Conservation (phyloP, 2,797 vertebrate genomes). For the Staurois parvus region DNA sequence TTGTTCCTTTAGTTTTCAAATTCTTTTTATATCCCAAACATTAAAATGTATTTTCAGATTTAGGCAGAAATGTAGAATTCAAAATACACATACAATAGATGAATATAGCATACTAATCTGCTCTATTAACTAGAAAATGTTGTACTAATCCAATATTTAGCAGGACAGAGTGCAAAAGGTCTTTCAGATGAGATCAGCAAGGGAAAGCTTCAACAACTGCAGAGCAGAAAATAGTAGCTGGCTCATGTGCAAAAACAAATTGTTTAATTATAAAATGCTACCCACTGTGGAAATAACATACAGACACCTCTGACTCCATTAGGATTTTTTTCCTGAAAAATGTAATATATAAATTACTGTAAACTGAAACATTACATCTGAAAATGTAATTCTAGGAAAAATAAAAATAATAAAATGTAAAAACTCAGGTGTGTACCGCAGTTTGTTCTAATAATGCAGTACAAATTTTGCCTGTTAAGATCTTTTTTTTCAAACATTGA, state of each 20-base stretch:
- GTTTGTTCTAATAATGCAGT: constrained; percentile 43
- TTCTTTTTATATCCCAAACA: background rate
- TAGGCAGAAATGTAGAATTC: background rate
- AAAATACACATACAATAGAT: constrained; percentile 6
- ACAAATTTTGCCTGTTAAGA: constrained; percentile 51
- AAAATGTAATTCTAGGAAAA: background rate
- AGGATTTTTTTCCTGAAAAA: constrained; percentile 45
- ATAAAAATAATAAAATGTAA: background rate
- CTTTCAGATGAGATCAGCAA: constrained; percentile 27
- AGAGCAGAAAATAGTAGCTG: constrained; percentile 35
- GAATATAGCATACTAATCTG: constrained; percentile 13
- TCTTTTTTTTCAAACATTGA: constrained; percentile 23
- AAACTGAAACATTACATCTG: constrained; percentile 45
- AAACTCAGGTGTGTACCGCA: constrained; percentile 27
- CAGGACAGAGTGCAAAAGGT: constrained; percentile 34
- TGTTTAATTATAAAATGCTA: constrained; percentile 61
- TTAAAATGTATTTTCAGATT: constrained; percentile 14
- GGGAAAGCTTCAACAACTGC: constrained; percentile 22
- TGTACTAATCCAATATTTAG: constrained; percentile 51
- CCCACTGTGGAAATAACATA: constrained; percentile 55
- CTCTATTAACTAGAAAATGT: constrained; percentile 21
- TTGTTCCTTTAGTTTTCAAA: constrained; percentile 4
- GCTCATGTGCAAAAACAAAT: constrained; percentile 55
- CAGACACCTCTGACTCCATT: constrained; percentile 50
- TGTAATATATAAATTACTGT: constrained; percentile 53